Conservation (phyloP, 2,888 invertebrate genomes). For the Brachyptera risi region DNA sequence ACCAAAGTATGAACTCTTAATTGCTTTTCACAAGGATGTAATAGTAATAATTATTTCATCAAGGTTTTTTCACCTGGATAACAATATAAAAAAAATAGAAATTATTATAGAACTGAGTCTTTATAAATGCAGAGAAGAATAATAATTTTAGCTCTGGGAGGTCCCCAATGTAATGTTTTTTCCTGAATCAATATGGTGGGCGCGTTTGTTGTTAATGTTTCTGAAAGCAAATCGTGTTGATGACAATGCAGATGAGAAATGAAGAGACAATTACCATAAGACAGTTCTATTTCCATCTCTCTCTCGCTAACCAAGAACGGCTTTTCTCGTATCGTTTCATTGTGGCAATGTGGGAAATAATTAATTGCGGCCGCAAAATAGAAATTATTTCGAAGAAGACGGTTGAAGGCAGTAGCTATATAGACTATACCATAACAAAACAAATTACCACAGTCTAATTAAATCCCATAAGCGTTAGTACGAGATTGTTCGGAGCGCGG, state of each 20-base stretch:
- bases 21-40: neutral
- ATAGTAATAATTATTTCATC: neutral
- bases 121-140: too few species aligned
- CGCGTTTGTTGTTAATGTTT: too few species aligned
- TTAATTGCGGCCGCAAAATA: constrained; percentile 11
- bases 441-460: constrained; percentile 19
- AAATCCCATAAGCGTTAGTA: constrained; percentile 11
- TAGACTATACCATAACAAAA: constrained; percentile 11
- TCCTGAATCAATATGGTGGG: too few species aligned
- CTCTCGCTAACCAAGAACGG: neutral
- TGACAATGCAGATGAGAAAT: neutral
- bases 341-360: constrained; percentile 15
- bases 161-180: too few species aligned
- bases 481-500: constrained; percentile 5
- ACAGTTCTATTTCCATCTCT: too few species aligned
- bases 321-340: neutral
- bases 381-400: constrained; percentile 11
- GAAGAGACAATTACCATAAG: constrained; percentile 14
- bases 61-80: neutral
- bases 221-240: too few species aligned
- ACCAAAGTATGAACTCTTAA: neutral
- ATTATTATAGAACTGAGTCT: neutral
- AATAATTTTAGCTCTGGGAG: too few species aligned
- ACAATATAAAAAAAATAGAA: too few species aligned
- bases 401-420: neutral